Base-by-base conservation (phyloP, 2,113 vertebrate genomes). In the Arothron firmamentum region DNA sequence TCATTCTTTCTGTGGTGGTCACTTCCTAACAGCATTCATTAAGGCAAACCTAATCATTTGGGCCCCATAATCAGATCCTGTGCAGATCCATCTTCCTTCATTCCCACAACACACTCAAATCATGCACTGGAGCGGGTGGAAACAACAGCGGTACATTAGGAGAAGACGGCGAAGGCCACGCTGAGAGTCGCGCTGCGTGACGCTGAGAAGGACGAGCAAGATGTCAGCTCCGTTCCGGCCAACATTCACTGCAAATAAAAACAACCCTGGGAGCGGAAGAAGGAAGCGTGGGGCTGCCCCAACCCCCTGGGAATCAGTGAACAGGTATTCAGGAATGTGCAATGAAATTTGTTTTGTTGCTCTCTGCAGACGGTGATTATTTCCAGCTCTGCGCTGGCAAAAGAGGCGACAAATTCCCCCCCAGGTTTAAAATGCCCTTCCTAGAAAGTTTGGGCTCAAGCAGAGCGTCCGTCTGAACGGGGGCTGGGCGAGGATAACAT, bases 1-100 rank as follows among this genome's bases (percentile, higher is more conserved):
- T 91, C 89, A 90, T 87, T 88, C 85, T 84, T 83, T 87, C 86
- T 86, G 85, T 66, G 49, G 81, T 63, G 80, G 82, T 80, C 77
- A 79, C 86, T 83, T 87, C 89, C 88, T 85, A 88, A 87, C 80
- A 87, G 81, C 83, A 84, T 90, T 90, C 85, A 86, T 88, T 88
- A 83, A 75, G 78, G 70, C 82, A 88, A 90, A 90, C 86, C 77
- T 80, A 88, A 90, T 88, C 84, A 84, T 84, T 82, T 80, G 71
- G 72, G 51, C 48, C 65, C 48, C 45, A 80, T 86, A 86, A 87
- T 87, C 72, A 82, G 65, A 84, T 81, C 80, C 68, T 65, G 62
- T 16, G 42, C 62, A 67, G 70, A 73, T 79, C 76, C 77, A 68
- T 74, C 75, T 67, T 74, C 70, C 43, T 60, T 52, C 56, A 10